phyloP scores from a whole-genome alignment of 2,888 invertebrate genomes.

The Phaonia tiefii region DNA sequence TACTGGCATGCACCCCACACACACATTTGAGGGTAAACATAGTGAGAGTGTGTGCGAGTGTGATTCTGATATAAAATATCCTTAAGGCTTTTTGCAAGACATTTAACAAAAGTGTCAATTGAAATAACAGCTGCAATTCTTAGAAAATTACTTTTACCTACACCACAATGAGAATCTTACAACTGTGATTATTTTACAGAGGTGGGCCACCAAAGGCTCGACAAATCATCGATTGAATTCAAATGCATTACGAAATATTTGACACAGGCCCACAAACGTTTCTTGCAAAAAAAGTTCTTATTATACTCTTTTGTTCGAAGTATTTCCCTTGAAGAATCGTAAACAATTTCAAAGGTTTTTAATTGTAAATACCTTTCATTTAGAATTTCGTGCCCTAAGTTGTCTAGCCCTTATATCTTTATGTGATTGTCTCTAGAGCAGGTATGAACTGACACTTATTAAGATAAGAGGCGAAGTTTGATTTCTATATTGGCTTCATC shows the following conservation, averaged over 20 bases:
- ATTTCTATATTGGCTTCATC: constrained; percentile 38
- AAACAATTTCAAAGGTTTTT: too few species aligned
- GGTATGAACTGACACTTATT: constrained; percentile 24
- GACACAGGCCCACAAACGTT: too few species aligned
- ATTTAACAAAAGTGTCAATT: constrained; percentile 66
- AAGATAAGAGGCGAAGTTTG: constrained; percentile 11
- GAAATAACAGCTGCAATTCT: constrained; percentile 49
- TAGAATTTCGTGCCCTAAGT: neutral
- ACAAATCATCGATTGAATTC: too few species aligned
- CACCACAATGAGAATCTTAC: constrained; percentile 3
- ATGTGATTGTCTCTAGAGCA: neutral
- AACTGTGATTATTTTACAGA: neutral
- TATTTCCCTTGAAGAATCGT: too few species aligned
- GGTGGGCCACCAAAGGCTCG: too few species aligned
- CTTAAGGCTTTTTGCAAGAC: constrained; percentile 62
- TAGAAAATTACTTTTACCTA: constrained; percentile 35
- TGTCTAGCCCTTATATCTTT: neutral
- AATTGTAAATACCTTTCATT: too few species aligned
- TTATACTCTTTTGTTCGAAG: too few species aligned
- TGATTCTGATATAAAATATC: constrained; percentile 58
- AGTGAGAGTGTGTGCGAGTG: neutral
- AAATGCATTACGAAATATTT: too few species aligned
- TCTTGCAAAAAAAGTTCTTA: too few species aligned
- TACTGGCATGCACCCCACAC: too few species aligned
- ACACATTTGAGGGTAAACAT: neutral